Evolutionary conservation across 1,140 invertebrate genomes (phyloP).

Genomic region (Rhopalosiphum maidis): DNA sequence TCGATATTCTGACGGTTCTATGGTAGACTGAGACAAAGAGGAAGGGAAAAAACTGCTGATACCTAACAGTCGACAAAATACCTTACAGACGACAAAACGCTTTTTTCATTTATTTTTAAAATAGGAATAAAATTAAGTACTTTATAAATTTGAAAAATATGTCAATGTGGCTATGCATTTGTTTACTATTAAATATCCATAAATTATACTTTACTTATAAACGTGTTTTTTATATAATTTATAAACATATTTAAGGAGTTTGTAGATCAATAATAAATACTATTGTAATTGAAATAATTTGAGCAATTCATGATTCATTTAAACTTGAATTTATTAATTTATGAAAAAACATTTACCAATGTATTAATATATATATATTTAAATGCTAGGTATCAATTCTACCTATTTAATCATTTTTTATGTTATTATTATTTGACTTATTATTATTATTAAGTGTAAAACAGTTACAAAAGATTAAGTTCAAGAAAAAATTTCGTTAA

Average conservation of each 20-base stretch:
- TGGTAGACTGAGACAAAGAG: conserved; percentile 31
- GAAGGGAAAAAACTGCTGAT: conserved; percentile 46
- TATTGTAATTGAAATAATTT: not conserved
- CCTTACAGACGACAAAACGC: not conserved
- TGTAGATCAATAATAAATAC: not conserved
- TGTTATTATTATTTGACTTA: too few relatives aligned
- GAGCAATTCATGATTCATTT: not conserved
- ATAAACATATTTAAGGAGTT: not conserved
- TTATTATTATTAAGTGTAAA: not conserved
- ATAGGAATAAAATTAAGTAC: not conserved
- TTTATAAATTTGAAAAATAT: not conserved
- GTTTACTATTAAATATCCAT: not conserved
- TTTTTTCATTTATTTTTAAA: not conserved
- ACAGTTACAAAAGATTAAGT: not conserved
- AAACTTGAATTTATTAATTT: not conserved
- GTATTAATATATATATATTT: too few relatives aligned
- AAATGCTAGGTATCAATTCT: not conserved
- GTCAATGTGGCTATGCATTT: not conserved
- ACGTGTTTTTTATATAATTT: not conserved
- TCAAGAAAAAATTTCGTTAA: not conserved
- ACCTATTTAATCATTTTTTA: not conserved
- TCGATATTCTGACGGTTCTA: conserved; percentile 50
- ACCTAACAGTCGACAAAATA: conserved; percentile 22
- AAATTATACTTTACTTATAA: not conserved
- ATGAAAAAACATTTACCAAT: not conserved